These are phyloP conservation scores for Gortyna flavago DNA, from an alignment of 2,888 invertebrate species.

Conservation along the genomic window DNA sequence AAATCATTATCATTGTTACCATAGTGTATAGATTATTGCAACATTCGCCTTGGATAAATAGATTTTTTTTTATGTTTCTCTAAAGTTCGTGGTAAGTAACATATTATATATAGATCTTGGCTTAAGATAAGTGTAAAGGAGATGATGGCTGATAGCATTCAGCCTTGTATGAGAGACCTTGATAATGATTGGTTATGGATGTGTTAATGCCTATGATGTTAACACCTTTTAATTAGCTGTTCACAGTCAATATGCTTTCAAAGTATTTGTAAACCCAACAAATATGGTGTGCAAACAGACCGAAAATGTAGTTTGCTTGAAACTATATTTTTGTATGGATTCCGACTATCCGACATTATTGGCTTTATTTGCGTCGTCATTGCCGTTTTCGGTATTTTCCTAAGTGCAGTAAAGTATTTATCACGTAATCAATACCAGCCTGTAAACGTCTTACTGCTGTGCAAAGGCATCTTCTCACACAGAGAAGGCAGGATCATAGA, in stretches of 20 bases:
- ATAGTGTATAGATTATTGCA: not conserved
- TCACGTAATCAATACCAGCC: not conserved
- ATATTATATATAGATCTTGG: not conserved
- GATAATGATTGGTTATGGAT: constrained; percentile 24
- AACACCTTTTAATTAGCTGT: constrained; percentile 41
- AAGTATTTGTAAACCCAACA: not conserved
- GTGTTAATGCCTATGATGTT: constrained; percentile 21
- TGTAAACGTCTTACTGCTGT: not conserved
- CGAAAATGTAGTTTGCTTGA: not conserved
- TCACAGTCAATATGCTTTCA: not conserved
- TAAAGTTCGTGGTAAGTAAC: not conserved
- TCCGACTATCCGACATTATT: too few species aligned
- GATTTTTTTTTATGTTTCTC: not conserved
- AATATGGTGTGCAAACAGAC: constrained; percentile 3
- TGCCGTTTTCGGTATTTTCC: not conserved
- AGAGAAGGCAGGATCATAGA: not conserved
- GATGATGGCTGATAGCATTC: constrained; percentile 7
- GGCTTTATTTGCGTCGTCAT: too few species aligned
- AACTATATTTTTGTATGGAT: not conserved
- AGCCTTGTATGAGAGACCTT: constrained; percentile 44
- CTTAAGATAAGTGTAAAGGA: constrained; percentile 13
- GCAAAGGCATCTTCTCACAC: not conserved
- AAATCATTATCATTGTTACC: not conserved
- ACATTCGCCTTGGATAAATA: not conserved
- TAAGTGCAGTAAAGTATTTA: not conserved